Base-by-base conservation (phyloP, 2,113 vertebrate species). In the Cranoglanis bouderius region DNA sequence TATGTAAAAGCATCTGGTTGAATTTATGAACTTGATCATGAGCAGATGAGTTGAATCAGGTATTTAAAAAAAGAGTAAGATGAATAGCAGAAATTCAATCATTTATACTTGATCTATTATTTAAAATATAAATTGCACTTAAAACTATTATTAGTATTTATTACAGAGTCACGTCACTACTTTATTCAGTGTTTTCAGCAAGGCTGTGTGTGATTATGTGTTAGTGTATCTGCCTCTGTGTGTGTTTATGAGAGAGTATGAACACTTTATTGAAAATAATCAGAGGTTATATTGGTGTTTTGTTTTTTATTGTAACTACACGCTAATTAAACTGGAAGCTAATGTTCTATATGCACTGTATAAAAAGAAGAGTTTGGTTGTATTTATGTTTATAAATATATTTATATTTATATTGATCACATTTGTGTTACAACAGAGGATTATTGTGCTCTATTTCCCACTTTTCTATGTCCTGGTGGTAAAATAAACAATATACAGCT, bases 381-480 rank as follows among this genome's bases (percentile, higher is more conserved):
- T 46, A 5, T 46, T 77, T 46, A 12, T 74, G 38, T 40, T 74
- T 14, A 35, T 70, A 5, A n/a, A n/a, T n/a, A n/a, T 49, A 49
- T 49, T 49, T 70, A 35, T 70, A 38, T 38, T 38, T 40, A 74
- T 74, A 40, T 40, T 21, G 6, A 74, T 38, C 35, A 74, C 6
- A 74, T 77, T 46, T 10, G 7, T 12, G 2, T 40, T 74, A 3
- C 16, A 67, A 32, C 2, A 67, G 19, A 75, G 3, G 19, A 43
- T 40, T 75, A 24, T 21, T 74, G 35, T 24, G 19, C 35, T 74
- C n/a, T 4, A 3, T 72, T 72, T 67, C n/a, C 61, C 9, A 1
- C 1, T 21, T 53, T 80, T 89, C 32, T 92, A 92, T 91, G 29
- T 93, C 51, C 93, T 55, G 53, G 91, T 94, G 89, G 43, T 93